Base-by-base conservation (phyloP, 2,113 vertebrate genomes). In the Morone saxatilis region DNA sequence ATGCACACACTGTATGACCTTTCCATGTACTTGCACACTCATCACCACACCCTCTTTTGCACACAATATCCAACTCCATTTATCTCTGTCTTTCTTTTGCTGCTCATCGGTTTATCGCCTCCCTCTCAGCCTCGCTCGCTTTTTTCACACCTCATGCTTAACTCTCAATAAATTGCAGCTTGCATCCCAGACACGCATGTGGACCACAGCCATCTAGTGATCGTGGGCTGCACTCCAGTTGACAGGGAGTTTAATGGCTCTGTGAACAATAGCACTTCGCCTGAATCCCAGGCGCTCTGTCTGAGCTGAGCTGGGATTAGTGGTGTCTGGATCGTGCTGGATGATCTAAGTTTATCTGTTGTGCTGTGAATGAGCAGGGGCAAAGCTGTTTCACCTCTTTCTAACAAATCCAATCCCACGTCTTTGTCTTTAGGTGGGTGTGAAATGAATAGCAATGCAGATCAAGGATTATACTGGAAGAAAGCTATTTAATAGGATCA, bases 81-180 rank as follows among this genome's bases (percentile, higher is more conserved):
- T 31, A 16, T 81, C 60, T 80, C 56, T 17, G 36, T 80, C 76
- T 56, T 81, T 8, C 48, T 65, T n/a, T 53, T 11, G 22, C 54
- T 71, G 25, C 76, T 78, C 59, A 31, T 66, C 76, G 77, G 48
- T 72, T 68, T 66, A 47, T 80, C 36, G 40, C 83, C 62, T 77
- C 61, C 20, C 59, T 68, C 54, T 40, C 71, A 0, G 17, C 73
- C 54, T 71, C 40, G 1, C 54, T 63, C 2, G n/a, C 62, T 72
- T 78, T 31, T 62, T 83, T 81, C 67, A 70, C 74, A 76, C 56
- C 53, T 73, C 83, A 74, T 16, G 8, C 69, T 81, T 67, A 61
- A 56, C 73, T 72, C 65, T 80, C n/a, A 74, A 80, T 86, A 81
- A 88, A 88, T 91, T 11, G 2, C 57, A 36, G 66, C 43, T 45